Evolutionary conservation across 2,113 vertebrate genomes (phyloP).

Genomic region (Apeltes quadracus): DNA sequence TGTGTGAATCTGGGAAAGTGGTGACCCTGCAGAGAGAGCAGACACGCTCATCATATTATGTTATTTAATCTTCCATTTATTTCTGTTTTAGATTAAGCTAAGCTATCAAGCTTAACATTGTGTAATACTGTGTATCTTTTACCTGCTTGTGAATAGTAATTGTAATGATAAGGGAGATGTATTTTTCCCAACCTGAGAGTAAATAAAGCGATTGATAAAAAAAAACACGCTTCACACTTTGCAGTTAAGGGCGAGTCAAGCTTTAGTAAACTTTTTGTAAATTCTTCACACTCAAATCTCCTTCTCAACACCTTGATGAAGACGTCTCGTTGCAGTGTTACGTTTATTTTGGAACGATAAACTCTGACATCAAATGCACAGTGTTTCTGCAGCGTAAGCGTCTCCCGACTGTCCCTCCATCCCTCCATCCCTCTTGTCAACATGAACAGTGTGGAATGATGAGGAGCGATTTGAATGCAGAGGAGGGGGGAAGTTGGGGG

Average conservation of each 20-base stretch:
- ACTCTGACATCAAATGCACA: background rate
- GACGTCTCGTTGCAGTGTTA: background rate
- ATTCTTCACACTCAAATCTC: conserved; percentile 5
- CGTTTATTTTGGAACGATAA: background rate
- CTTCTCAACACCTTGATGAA: background rate
- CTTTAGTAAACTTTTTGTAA: background rate
- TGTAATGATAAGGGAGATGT: no score
- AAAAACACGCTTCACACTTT: background rate
- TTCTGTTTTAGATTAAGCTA: background rate
- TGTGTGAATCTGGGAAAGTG: conserved; percentile 80
- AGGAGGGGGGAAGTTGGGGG: conserved; percentile 11
- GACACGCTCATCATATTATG: conserved; percentile 41
- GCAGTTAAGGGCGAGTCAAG: background rate
- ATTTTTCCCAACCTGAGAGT: background rate
- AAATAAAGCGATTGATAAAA: background rate
- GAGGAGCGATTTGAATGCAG: conserved; percentile 28
- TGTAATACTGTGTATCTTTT: background rate
- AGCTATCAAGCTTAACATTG: background rate
- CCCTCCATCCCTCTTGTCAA: conserved; percentile 29
- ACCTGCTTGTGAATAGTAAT: background rate
- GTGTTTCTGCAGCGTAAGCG: background rate
- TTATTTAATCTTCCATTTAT: background rate
- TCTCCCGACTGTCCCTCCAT: conserved; percentile 8
- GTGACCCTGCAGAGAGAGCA: conserved; percentile 68
- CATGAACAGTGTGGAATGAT: conserved; percentile 51